Base-by-base conservation (phyloP, 2,797 vertebrate genomes). In the Melanotaenia maccullochi region DNA sequence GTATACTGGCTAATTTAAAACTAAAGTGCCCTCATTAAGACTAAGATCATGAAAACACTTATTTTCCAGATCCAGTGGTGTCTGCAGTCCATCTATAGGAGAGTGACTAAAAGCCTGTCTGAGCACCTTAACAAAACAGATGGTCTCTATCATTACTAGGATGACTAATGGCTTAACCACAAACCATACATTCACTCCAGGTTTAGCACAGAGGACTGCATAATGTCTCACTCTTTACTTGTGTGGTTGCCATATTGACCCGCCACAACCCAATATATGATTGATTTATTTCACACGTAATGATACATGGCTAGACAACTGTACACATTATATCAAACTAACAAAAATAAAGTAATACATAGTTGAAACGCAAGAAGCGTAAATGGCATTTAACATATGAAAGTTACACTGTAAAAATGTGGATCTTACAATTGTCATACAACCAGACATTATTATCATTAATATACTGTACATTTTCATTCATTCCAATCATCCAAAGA, bases 221-320 rank as follows among this genome's bases (percentile, higher is more conserved):
- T 85, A 85, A 89, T 36, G 80, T 87, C 83, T 88, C 76, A 38
- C 72, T 82, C 81, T 77, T 77, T 51, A 66, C 62, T 79, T 40
- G 11, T 82, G 85, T 87, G 89, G 85, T 91, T 82, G 84, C 88
- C 88, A 82, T 83, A 93, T 89, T 88, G 87, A 93, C 85, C 88
- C 68, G 79, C 83, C 86, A 92, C 89, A 80, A 90, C 85, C 88
- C 90, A 93, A 91, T 93, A 93, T 92, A 93, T 93, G 93, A 94
- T 92, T 89, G 91, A 92, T 94, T 94, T 94, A 94, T 94, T 94
- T 93, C 91, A 93, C 93, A 94, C 89, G 81, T 92, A 93, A 92
- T 93, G 93, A 92, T 93, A 94, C 93, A 94, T 94, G 93, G 92
- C 93, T 94, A 93, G 93, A 93, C 93, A 93, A 94, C 92, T 93